Evolutionary conservation across 1,140 invertebrate genomes (phyloP), one percentile per base, ranked within the genome.

Genomic region (Zaprionus inermis): DNA sequence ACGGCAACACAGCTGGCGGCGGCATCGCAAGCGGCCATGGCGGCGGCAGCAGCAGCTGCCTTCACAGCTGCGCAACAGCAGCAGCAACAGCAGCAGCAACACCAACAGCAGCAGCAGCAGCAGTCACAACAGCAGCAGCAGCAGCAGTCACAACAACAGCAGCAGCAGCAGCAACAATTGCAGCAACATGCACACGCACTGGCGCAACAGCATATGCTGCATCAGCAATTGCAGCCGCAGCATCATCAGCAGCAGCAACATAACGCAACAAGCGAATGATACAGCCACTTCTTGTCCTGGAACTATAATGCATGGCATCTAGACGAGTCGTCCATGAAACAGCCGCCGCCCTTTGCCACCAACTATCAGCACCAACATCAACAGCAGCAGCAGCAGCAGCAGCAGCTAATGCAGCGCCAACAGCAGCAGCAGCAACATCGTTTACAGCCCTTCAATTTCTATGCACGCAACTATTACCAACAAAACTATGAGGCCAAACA

Each of bases 171-270:
- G 72, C 77, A 77, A 34, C 86, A 89, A 59, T 71, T 79, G 72
- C 90, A 78, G 41, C 89, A 83, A 60, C 88, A 93, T 93, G 93
- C 93, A 92, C 89, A 81, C 44, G 81, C 78, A 69, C 84, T 83
- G 67, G 91, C 85, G 57, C 92, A 81, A 55, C 86, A 76, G 58
- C 84, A 88, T 55, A 84, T 88, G 84, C 32, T 79, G 81, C 89
- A 81, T 32, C 83, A 88, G 18, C 83, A 90, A 44, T 34, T 81
- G 76, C 79, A 86, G 76, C 79, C 79, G 30, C 81, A 91, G 38
- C 91, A 92, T 63, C 79, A 80, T 41, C 88, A 86, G 67, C 90
- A 75, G 81, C 81, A 86, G 80, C 88, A 90, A 36, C 84, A 91
- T 24, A 92, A 92, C 75, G 72, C 89, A 58, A 90, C 90, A 78